Base-by-base conservation (phyloP, 2,113 vertebrate genomes). In the Callopanchax toddi region DNA sequence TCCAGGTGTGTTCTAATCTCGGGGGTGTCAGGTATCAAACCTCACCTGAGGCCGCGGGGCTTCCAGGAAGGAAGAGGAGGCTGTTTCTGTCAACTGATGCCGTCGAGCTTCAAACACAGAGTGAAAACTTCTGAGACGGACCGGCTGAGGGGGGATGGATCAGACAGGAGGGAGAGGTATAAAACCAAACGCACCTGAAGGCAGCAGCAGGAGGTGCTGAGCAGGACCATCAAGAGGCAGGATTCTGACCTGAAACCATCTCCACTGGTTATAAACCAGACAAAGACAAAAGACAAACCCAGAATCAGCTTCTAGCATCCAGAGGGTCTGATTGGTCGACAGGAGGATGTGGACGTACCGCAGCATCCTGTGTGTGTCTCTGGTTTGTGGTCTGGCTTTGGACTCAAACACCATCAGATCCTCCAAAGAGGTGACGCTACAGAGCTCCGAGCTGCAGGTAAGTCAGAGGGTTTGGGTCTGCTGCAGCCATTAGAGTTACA, bases 401-500 rank as follows among this genome's bases (percentile, higher is more conserved):
- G 86, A 91, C 71, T 87, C 88, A 1, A 93, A 93, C 79, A 86
- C 76, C 65, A 93, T 93, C 76, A 69, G 82, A 17, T 88, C 89
- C 0, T 91, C 89, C 26, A 89, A 85, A 63, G 89, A 91, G 39
- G 21, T 29, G 0, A 37, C 29, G 8, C 52, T 2, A 2, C 73
- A 72, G 22, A 74, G 55, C 56, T 4, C 66, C 2, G 62, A 69
- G 66, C 58, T 25, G 23, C 44, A 5, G 81, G 81, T 86, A 26
- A 82, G 79, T 1, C 29, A 71, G 1, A 3, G 12, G 1, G n/a
- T n/a, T n/a, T n/a, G n/a, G n/a, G n/a, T n/a, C n/a, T n/a, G n/a
- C n/a, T n/a, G n/a, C n/a, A n/a, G n/a, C n/a, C n/a, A n/a, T n/a
- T n/a, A n/a, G n/a, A n/a, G n/a, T n/a, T n/a, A n/a, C n/a, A n/a